phyloP scores from a whole-genome alignment of 2,113 vertebrate species.

The Dendropsophus ebraccatus region DNA sequence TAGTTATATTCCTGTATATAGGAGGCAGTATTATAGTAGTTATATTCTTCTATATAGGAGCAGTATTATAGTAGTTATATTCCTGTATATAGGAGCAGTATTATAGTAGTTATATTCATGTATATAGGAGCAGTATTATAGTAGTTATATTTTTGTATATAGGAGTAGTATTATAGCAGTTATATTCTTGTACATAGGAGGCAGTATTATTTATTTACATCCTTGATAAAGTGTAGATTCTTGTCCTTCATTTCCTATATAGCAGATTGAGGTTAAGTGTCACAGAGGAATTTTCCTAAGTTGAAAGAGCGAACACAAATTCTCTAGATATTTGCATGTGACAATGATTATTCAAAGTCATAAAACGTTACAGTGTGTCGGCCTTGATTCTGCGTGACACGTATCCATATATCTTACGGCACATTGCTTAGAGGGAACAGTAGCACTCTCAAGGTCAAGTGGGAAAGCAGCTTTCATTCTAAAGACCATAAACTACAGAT shows the following conservation, averaged over 20 bases:
- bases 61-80: constrained; percentile 7
- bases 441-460: constrained; percentile 27
- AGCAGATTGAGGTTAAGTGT: neutral
- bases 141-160: neutral
- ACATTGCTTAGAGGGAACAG: constrained; percentile 16
- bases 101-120: constrained; percentile 3
- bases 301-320: neutral
- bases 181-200: constrained; percentile 6
- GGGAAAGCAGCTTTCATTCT: neutral
- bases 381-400: neutral
- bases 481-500: neutral
- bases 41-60: neutral
- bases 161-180: neutral
- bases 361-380: neutral
- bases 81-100: neutral
- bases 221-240: too few species aligned
- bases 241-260: neutral
- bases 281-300: neutral
- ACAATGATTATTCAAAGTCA: constrained; percentile 24
- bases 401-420: constrained; percentile 25
- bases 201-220: too few species aligned
- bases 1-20: neutral
- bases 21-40: neutral
- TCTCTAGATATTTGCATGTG: constrained; percentile 7
- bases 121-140: neutral